phyloP scores from a whole-genome alignment of 2,113 vertebrate species.

The human region DNA sequence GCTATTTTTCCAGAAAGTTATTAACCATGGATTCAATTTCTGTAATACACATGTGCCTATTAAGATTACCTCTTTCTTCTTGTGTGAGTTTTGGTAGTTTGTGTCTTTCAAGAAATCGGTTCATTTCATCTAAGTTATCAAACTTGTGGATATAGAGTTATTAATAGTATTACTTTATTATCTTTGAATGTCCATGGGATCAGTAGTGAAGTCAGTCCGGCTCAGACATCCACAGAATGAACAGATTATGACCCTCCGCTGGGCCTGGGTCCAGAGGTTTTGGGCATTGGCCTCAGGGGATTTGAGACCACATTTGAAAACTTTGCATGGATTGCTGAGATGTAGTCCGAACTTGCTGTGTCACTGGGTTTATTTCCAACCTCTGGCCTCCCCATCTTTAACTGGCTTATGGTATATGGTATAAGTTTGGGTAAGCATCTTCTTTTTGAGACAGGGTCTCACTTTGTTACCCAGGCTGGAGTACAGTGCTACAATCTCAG shows the following conservation, averaged over 20 bases:
- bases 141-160: not conserved
- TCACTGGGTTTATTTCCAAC: not conserved
- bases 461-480: too few relatives aligned
- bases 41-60: not conserved
- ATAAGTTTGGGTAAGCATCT: too few relatives aligned
- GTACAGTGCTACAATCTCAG: too few relatives aligned
- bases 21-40: not conserved
- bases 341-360: not conserved
- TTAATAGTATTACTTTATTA: not conserved
- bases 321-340: fast-evolving
- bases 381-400: too few relatives aligned
- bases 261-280: not conserved
- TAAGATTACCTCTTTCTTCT: not conserved
- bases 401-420: too few relatives aligned
- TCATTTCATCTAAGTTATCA: not conserved
- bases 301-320: not conserved
- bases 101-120: not conserved
- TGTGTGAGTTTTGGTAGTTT: not conserved
- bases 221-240: not conserved
- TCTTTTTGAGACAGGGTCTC: too few relatives aligned
- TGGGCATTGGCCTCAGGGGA: not conserved
- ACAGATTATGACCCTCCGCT: not conserved
- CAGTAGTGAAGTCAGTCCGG: not conserved
- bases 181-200: not conserved
- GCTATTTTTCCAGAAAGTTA: not conserved